Conservation (phyloP, 2,113 vertebrate genomes). For the Carettochelys insculpta region DNA sequence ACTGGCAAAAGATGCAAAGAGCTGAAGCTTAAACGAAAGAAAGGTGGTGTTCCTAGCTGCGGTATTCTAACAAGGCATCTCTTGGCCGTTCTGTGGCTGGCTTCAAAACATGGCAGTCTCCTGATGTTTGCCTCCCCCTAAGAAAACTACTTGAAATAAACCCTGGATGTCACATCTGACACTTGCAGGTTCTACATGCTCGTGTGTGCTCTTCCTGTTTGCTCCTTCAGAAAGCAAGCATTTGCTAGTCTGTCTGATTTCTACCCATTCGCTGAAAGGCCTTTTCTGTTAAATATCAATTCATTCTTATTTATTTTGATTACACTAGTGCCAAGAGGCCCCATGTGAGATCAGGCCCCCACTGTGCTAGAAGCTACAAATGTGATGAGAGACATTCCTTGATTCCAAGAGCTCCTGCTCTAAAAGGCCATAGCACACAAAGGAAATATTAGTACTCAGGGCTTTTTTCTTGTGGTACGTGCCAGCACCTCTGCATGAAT, state of each 20-base stretch:
- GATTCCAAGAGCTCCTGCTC: neutral
- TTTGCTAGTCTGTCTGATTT: neutral
- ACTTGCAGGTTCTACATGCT: neutral
- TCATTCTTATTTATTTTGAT: neutral
- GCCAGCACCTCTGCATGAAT: too few relatives aligned
- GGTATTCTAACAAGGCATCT: fast-evolving
- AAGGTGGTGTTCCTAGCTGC: neutral
- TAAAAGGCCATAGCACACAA: neutral
- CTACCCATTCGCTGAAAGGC: neutral
- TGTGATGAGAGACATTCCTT: fast-evolving
- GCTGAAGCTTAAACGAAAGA: neutral
- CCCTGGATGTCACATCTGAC: neutral
- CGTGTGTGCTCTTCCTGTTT: neutral
- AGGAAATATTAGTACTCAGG: neutral
- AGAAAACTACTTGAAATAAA: fast-evolving
- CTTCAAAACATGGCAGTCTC: neutral
- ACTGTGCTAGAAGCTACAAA: neutral
- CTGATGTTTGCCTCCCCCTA: neutral
- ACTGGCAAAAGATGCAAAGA: fast-evolving
- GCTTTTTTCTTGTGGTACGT: too few relatives aligned
- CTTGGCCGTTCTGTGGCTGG: fast-evolving
- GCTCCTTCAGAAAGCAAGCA: neutral
- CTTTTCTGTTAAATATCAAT: neutral
- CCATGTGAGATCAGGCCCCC: neutral
- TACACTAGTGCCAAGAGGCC: neutral